Evolutionary conservation across 1,140 invertebrate genomes (phyloP).

Genomic region (Sycobia sp.): DNA sequence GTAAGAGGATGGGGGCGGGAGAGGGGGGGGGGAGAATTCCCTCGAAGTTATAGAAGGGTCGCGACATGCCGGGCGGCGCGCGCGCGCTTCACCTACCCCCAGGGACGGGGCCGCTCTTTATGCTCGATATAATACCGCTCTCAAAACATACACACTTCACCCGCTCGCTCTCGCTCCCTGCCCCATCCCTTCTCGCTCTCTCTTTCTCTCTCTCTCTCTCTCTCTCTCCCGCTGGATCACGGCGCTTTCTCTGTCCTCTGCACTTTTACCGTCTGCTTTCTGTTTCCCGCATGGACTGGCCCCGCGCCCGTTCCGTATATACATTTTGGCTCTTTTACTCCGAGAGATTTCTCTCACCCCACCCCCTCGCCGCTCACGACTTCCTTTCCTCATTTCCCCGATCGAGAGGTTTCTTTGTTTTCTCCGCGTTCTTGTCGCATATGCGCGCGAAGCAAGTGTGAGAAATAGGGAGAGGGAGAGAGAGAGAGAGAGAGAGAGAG

Average conservation of each 20-base stretch:
- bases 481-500: no score
- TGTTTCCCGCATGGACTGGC: slow-evolving; percentile 39
- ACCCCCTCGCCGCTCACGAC: no score
- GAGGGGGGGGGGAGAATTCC: slow-evolving; percentile 43
- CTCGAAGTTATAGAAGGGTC: slow-evolving; percentile 40
- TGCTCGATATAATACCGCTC: slow-evolving; percentile 64
- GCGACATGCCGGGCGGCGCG: slow-evolving; percentile 42
- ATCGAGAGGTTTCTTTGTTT: no score
- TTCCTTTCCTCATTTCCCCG: no score
- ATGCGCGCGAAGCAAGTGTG: no score
- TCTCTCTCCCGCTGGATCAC: no score
- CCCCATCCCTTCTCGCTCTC: slow-evolving; percentile 22
- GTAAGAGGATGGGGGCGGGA: no score
- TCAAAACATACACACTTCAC: slow-evolving; percentile 61
- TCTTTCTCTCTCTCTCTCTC: slow-evolving; percentile 41
- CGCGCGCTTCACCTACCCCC: slow-evolving; percentile 45
- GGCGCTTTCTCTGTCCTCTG: slow-evolving; percentile 16
- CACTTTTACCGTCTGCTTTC: slow-evolving; percentile 22
- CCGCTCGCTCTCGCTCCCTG: slow-evolving; percentile 45
- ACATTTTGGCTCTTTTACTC: no score
- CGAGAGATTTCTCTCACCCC: no score
- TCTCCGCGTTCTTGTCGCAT: no score
- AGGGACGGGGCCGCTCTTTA: slow-evolving; percentile 61
- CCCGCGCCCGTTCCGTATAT: no score
- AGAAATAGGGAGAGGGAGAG: no score